Percentiles rank a stretch among this genome's conserved stretches.
These are phyloP conservation scores for Paratilapia polleni DNA, from an alignment of 2,113 vertebrate species.

Conservation along the genomic window DNA sequence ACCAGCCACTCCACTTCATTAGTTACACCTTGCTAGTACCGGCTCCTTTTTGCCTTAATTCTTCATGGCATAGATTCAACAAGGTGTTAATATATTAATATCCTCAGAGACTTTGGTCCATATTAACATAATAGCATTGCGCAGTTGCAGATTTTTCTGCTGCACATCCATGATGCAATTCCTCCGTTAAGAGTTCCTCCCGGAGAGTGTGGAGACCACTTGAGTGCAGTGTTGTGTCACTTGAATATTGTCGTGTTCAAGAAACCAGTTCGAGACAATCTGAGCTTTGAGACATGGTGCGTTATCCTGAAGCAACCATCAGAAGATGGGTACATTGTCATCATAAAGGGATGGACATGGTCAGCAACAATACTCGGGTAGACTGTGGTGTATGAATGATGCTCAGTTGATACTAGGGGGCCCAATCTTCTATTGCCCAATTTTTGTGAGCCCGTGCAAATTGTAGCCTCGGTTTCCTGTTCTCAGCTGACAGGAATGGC, in stretches of 20 bases:
- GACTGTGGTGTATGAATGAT: not conserved
- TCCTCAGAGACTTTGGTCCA: not conserved
- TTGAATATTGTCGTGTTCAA: not conserved
- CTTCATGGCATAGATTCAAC: not conserved
- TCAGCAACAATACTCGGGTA: not conserved
- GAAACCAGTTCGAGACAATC: not conserved
- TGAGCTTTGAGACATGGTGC: not conserved
- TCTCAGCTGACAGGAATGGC: not conserved
- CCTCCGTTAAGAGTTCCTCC: too few relatives aligned
- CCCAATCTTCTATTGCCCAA: too few relatives aligned
- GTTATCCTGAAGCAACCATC: not conserved
- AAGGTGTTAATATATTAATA: not conserved
- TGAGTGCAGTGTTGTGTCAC: not conserved
- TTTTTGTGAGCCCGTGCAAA: too few relatives aligned
- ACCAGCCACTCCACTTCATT: not conserved
- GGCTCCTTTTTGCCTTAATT: not conserved
- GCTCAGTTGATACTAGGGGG: not conserved
- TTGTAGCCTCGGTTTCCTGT: not conserved
- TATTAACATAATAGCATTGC: not conserved
- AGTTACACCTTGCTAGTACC: not conserved
- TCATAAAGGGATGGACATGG: not conserved
- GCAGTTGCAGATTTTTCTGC: not conserved
- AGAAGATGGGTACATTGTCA: not conserved
- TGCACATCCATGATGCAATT: too few relatives aligned
- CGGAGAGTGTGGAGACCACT: not conserved